Conservation (phyloP, 2,113 vertebrate genomes). For the Isichthys henryi region DNA sequence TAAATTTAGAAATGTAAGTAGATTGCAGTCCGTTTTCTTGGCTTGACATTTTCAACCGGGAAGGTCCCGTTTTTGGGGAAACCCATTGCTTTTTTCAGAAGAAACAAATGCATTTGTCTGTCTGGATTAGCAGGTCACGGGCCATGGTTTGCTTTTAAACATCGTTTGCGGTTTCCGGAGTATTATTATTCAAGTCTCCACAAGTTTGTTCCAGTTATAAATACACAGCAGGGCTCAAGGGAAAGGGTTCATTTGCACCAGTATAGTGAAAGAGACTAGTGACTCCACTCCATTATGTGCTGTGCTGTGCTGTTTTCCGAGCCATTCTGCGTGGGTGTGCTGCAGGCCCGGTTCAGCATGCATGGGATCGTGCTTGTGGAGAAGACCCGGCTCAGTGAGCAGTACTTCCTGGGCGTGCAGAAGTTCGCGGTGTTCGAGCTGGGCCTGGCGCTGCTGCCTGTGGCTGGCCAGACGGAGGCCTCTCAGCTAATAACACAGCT, state of each 20-base stretch:
- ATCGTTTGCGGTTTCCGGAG: neutral
- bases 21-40: neutral
- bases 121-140: neutral
- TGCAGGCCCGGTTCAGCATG: slow-evolving; percentile 60
- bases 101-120: too few relatives aligned
- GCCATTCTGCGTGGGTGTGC: neutral
- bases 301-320: neutral
- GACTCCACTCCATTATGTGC: neutral
- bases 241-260: neutral
- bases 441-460: slow-evolving; percentile 77
- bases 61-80: neutral
- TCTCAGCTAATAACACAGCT: slow-evolving; percentile 76
- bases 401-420: slow-evolving; percentile 77
- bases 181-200: neutral
- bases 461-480: slow-evolving; percentile 71
- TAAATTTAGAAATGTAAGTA: slow-evolving; percentile 80
- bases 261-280: neutral
- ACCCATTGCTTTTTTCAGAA: neutral
- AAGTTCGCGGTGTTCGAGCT: slow-evolving; percentile 81
- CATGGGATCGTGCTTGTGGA: slow-evolving; percentile 75
- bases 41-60: neutral
- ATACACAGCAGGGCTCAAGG: neutral
- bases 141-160: neutral
- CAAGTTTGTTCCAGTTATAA: neutral
- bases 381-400: slow-evolving; percentile 70